These are phyloP conservation scores for Nineta flava DNA, from an alignment of 2,888 invertebrate genomes.

Conservation along the genomic window DNA sequence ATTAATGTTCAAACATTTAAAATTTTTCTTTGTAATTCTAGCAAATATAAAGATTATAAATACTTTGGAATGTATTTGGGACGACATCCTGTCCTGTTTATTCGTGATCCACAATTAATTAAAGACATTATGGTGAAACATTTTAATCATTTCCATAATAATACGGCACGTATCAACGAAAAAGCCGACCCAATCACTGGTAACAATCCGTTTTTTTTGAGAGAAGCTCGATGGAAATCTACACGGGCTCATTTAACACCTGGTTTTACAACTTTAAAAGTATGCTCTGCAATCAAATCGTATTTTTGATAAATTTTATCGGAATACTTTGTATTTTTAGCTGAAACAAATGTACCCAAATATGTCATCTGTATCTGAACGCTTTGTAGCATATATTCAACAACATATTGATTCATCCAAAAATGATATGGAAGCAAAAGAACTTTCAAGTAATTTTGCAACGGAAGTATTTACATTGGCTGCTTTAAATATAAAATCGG, in stretches of 20 bases:
- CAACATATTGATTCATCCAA: background rate
- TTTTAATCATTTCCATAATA: background rate
- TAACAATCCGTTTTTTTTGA: slow-evolving; percentile 18
- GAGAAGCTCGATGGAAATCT: slow-evolving; percentile 16
- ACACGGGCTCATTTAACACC: slow-evolving; percentile 5
- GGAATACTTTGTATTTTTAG: background rate
- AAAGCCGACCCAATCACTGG: slow-evolving; percentile 15
- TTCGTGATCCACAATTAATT: background rate
- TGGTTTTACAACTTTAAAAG: background rate
- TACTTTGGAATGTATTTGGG: background rate
- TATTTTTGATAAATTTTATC: background rate
- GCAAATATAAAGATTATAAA: background rate
- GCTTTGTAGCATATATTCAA: background rate
- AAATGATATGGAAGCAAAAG: background rate
- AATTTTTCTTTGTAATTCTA: background rate
- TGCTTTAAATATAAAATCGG: background rate
- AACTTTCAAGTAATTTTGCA: background rate
- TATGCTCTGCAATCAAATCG: background rate
- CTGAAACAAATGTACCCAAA: background rate
- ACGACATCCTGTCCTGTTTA: background rate
- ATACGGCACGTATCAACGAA: slow-evolving; percentile 8
- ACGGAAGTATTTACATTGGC: background rate
- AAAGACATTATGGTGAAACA: background rate
- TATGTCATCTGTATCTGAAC: background rate
- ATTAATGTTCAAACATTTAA: no score